Conservation (phyloP, 2,797 vertebrate genomes). For the Poliocrania exsul region DNA sequence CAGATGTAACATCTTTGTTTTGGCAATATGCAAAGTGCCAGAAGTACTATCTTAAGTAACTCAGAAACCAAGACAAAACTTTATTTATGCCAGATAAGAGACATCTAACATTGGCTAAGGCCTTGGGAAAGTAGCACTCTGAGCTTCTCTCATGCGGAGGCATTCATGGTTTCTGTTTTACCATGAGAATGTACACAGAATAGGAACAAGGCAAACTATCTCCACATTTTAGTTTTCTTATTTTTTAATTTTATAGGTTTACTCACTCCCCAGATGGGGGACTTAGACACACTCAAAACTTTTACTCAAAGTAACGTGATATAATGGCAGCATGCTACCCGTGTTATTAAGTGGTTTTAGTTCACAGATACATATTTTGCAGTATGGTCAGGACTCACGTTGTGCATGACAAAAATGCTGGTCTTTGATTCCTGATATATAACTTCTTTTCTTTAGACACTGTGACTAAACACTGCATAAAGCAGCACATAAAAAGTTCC, state of each 20-base stretch:
- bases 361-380: background rate
- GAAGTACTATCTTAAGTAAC: background rate
- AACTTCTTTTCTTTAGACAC: background rate
- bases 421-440: background rate
- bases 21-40: background rate
- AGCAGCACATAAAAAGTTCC: background rate
- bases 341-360: background rate
- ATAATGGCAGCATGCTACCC: background rate
- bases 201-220: background rate
- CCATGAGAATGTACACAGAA: background rate
- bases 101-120: background rate
- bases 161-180: background rate
- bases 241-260: background rate
- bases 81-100: background rate
- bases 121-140: background rate
- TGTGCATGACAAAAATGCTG: background rate
- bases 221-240: background rate
- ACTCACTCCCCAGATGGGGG: background rate
- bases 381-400: background rate
- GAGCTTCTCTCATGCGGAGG: background rate
- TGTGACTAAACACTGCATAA: background rate
- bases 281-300: background rate
- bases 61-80: background rate
- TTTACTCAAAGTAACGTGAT: background rate
- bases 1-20: background rate